Evolutionary conservation across 2,888 invertebrate species (phyloP), one percentile per base, ranked within the genome.

Genomic region (Elysia crispata): DNA sequence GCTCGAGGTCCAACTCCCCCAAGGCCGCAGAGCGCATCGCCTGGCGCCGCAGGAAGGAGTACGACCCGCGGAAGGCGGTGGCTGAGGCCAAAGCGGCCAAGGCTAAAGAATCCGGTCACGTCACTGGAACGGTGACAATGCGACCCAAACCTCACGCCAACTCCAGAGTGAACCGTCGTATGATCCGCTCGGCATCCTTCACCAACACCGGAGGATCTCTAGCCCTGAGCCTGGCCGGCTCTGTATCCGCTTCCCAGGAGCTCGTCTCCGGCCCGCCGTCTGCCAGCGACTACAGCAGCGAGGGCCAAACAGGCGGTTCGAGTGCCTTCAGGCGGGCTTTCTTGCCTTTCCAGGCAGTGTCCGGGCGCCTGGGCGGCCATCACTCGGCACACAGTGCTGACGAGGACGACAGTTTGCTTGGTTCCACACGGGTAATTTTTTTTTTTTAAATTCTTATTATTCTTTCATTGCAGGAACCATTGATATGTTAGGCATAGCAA

Each of bases 21-120:
- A 88, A 86, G 83, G 86, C 89, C 91, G 97, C 97, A 92, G 95
- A 95, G 13, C 96, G 97, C 90, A 95, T 97, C 92, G 98, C 98
- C 93, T 98, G 98, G 98, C 97, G 97, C 91, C 94, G 98, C 81
- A 94, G 98, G 83, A 98, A 98, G 88, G 97, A 96, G 86, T 98
- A 98, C 92, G 97, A 98, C 93, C 98, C 98, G 41, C 95, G 97
- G 94, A 96, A 96, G 91, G 97, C 98, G 50, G 98, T 97, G 0
- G 96, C 96, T 28, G 97, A 97, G 91, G 97, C 90, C 49, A 90
- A 90, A 82, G 84, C 87, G 54, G 3, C 41, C 41, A 89, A 89
- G 81, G 77, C 82, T 30, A 87, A 87, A 76, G 86, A 85, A 23
- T 83, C 20, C 85, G 82, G 80, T 23, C 79, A 11, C 30, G 31